Evolutionary conservation across 2,797 vertebrate species (phyloP), one percentile per base, ranked within the genome.

Genomic region (Coendou prehensilis): DNA sequence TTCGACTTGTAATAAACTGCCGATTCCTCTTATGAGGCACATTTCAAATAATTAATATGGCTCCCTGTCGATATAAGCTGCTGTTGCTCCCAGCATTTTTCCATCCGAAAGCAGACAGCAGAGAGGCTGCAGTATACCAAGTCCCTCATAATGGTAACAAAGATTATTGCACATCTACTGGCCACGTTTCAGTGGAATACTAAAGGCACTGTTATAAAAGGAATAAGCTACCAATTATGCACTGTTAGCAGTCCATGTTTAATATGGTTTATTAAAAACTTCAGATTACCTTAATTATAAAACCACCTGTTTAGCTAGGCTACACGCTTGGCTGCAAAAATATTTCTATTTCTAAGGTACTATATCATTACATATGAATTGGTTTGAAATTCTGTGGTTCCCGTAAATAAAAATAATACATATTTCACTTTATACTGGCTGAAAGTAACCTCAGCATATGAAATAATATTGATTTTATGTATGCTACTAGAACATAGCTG

Each of bases 41-140:
- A 98, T 98, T 98, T 98, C 98, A 98, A 98, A 98, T 98, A 99
- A 99, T 98, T 98, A 98, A 99, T 98, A 98, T 64, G 30, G 97
- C 96, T 99, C 98, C 98, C 98, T 97, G 98, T 98, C 98, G 98
- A 98, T 97, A 97, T 84, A 96, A 96, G 97, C 97, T 98, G 97
- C 97, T 98, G 96, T 98, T 98, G 97, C 98, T 98, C 97, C 95
- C 92, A 98, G 98, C 97, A 64, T 97, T 98, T 98, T 98, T 87
- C 87, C 87, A 97, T 97, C 95, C 76, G 97, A 96, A n/a, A 0
- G 95, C 94, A 97, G 94, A 94, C 69, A 96, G 97, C 2, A 1
- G 91, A 98, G 95, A 95, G 89, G 0, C 93, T 93, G 50, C 61
- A 95, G 96, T 96, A 97, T 94, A 97, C 37, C 30, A 95, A 91